Conservation (phyloP, 1,140 invertebrate species). For the Habropoda laboriosa region DNA sequence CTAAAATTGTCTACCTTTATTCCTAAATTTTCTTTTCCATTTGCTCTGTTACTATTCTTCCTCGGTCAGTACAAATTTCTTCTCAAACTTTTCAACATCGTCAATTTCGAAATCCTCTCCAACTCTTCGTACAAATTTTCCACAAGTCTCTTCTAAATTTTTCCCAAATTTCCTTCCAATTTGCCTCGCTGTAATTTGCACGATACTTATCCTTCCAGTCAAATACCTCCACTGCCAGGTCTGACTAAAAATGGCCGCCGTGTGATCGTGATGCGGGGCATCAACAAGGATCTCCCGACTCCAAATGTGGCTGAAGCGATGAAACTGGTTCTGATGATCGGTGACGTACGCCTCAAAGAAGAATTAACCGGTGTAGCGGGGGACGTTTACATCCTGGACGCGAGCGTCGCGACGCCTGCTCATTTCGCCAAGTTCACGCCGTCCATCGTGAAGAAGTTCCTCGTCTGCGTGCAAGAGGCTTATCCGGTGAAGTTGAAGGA, state of each 20-base stretch:
- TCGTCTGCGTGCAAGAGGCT: constrained; percentile 91
- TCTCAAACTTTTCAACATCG: too few species aligned
- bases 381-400: constrained; percentile 91
- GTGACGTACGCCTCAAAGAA: constrained; percentile 89
- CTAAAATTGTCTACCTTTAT: too few species aligned
- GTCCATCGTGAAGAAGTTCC: constrained; percentile 89
- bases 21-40: too few species aligned
- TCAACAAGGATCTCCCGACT: constrained; percentile 83
- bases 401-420: constrained; percentile 86
- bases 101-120: too few species aligned
- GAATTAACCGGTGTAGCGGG: constrained; percentile 90
- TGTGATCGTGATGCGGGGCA: constrained; percentile 87
- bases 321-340: constrained; percentile 91
- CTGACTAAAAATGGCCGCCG: constrained; percentile 89
- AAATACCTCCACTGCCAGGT: constrained; percentile 89
- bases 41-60: too few species aligned
- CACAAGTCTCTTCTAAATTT: background rate
- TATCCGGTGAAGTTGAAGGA: constrained; percentile 93
- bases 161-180: background rate
- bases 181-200: background rate
- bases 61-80: too few species aligned
- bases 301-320: constrained; percentile 86
- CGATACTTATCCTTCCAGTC: constrained; percentile 79
- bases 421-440: constrained; percentile 91
- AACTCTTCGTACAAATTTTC: too few species aligned